Evolutionary conservation across 2,113 vertebrate species (phyloP).

Genomic region (Cryptomyrus ogoouensis): DNA sequence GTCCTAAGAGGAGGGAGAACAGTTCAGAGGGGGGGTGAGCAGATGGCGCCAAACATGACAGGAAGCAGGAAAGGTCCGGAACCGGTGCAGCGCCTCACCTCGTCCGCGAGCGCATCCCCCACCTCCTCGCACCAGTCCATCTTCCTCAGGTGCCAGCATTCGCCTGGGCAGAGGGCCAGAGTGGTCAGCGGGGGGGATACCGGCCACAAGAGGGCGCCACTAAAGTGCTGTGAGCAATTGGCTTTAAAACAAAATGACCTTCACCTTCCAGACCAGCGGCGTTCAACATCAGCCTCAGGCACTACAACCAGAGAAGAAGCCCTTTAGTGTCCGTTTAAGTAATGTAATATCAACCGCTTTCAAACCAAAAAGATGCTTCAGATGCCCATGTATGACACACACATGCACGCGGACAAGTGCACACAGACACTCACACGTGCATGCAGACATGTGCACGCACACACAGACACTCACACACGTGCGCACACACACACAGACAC

Average conservation of each 20-base stretch:
- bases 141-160: conserved; percentile 78
- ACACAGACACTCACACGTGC: background rate
- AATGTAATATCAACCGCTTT: background rate
- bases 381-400: background rate
- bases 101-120: conserved; percentile 73
- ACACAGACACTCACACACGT: background rate
- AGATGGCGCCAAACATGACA: background rate
- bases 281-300: conserved; percentile 76
- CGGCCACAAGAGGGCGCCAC: background rate
- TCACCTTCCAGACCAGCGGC: conserved; percentile 74
- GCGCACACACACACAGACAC: too few relatives aligned
- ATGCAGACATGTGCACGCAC: background rate
- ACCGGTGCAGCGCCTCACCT: conserved; percentile 49
- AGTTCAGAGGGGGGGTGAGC: too few relatives aligned
- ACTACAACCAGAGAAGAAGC: conserved; percentile 59
- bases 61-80: background rate
- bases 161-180: conserved; percentile 41
- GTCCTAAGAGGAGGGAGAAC: conserved; percentile 52
- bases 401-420: background rate
- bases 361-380: background rate
- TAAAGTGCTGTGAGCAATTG: background rate
- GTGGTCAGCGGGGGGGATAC: background rate
- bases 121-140: conserved; percentile 85
- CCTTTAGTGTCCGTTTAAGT: background rate
- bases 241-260: conserved; percentile 12